Base-by-base conservation (phyloP, 2,113 vertebrate genomes). In the Riparia riparia region DNA sequence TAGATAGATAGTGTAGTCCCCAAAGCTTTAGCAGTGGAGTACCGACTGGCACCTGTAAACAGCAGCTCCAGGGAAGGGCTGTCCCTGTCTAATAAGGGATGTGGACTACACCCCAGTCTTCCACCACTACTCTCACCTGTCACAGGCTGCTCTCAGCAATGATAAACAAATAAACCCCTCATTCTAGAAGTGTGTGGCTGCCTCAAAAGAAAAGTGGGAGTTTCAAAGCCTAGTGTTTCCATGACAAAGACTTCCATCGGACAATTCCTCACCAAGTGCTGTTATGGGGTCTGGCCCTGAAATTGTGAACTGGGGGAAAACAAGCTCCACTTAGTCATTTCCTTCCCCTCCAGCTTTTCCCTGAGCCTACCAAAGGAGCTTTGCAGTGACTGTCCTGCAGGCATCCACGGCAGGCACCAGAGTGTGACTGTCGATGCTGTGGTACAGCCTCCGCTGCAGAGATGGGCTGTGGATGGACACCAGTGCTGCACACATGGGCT, bases 361-460 rank as follows among this genome's bases (percentile, higher is more conserved):
- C 10, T 49, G 41, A 80, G 34, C 28, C 9, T 68, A 71, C 60
- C 61, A 54, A 37, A 42, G 32, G 42, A 77, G 29, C 14, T 58
- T 16, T 19, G 41, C 49, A 47, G 32, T 0, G 0, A 31, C 44
- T 25, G 32, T n/a, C 42, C 41, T 57, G 53, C 57, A 51, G 73
- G 25, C 0, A 1, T 37, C 5, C 2, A 3, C 0, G 2, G 54
- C 39, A 68, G 54, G 32, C 7, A 14, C 31, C 24, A 6, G 0
- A 0, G n/a, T 7, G 41, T 0, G 0, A 18, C 56, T 34, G 25
- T 2, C 1, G 0, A 3, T 1, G 10, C 44, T 26, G 39, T 3
- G 15, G 24, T 34, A 66, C 19, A 56, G 14, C 16, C 31, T 24
- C 2, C 39, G 13, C 74, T 68, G 53, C 44, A 58, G 37, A 5